These are phyloP conservation scores for Ylistrum balloti DNA, from an alignment of 1,140 invertebrate genomes.

Conservation along the genomic window DNA sequence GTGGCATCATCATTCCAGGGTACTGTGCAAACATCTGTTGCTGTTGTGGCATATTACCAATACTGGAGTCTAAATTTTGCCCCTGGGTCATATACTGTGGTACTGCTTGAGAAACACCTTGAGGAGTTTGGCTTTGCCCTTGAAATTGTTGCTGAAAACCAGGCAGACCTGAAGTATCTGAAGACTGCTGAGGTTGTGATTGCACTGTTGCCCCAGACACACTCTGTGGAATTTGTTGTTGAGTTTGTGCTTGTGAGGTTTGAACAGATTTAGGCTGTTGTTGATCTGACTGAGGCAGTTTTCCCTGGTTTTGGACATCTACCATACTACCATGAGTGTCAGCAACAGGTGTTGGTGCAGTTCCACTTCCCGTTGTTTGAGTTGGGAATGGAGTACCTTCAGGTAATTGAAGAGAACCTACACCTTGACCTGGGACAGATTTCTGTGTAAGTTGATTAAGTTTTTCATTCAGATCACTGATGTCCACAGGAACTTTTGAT, in stretches of 20 bases:
- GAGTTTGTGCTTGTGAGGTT: background rate
- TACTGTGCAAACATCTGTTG: constrained; percentile 46
- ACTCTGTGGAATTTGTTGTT: constrained; percentile 38
- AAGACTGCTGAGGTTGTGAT: background rate
- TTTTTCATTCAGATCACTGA: constrained; percentile 74
- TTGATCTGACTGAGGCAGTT: background rate
- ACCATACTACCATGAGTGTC: constrained; percentile 20
- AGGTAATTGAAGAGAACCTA: constrained; percentile 25
- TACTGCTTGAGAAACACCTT: constrained; percentile 52
- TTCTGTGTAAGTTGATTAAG: constrained; percentile 68
- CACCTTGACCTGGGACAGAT: background rate
- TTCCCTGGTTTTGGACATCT: background rate
- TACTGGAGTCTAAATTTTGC: constrained; percentile 48
- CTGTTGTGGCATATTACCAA: constrained; percentile 57
- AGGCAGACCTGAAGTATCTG: background rate
- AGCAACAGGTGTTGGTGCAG: background rate
- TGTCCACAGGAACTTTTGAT: constrained; percentile 72
- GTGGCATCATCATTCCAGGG: constrained; percentile 36
- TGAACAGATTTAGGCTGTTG: background rate
- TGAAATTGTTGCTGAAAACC: constrained; percentile 43
- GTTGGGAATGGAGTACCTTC: constrained; percentile 36
- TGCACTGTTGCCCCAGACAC: constrained; percentile 3
- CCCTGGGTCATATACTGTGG: constrained; percentile 49
- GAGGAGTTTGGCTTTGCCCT: background rate
- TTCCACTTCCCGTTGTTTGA: constrained; percentile 44